Percentiles rank a stretch among this genome's conserved stretches.
These are phyloP conservation scores for Sterrhoptilus dennistouni DNA, from an alignment of 2,113 vertebrate species.

Conservation along the genomic window DNA sequence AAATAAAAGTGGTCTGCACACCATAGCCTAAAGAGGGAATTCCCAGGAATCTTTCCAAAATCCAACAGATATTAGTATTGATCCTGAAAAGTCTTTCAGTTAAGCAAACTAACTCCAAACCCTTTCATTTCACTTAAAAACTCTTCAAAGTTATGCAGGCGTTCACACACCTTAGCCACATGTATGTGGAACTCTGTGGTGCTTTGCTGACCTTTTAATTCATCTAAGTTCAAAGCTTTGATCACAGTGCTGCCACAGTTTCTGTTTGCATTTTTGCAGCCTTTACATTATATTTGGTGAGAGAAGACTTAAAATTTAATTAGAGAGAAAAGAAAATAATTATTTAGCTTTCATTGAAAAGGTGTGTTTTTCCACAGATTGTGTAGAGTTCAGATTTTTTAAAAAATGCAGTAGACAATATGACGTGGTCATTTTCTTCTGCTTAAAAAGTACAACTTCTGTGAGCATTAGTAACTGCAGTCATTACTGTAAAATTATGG, in stretches of 20 bases:
- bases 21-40: not conserved
- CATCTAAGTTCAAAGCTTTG: constrained; percentile 36
- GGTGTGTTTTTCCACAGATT: not conserved
- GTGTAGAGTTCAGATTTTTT: not conserved
- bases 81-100: not conserved
- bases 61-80: not conserved
- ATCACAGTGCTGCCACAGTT: constrained; percentile 21
- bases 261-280: constrained; percentile 22
- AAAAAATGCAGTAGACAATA: not conserved
- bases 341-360: constrained; percentile 8
- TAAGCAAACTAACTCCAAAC: not conserved
- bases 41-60: constrained; percentile 7
- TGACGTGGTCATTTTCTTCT: not conserved
- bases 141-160: not conserved
- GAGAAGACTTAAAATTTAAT: constrained; percentile 12
- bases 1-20: not conserved
- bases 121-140: not conserved
- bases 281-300: constrained; percentile 21
- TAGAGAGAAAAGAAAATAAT: constrained; percentile 5
- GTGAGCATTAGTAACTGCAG: not conserved
- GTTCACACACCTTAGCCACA: not conserved
- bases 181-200: constrained; percentile 4
- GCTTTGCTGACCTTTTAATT: constrained; percentile 23
- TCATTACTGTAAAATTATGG: not conserved
- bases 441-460: not conserved